Evolutionary conservation across 2,113 vertebrate genomes (phyloP).

Genomic region (Natator depressus): DNA sequence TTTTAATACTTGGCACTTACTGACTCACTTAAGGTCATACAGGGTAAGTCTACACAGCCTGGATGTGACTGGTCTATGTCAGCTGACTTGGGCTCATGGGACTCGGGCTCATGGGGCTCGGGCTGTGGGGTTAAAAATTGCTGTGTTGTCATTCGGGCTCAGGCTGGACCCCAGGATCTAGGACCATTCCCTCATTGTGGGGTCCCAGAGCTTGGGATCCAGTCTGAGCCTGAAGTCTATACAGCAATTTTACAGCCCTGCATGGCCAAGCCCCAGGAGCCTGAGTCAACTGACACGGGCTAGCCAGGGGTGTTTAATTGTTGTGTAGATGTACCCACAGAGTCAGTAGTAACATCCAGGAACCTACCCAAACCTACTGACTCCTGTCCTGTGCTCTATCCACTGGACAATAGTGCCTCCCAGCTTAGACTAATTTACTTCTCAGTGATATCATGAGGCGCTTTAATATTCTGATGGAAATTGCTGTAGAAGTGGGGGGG

Average conservation of each 20-base stretch:
- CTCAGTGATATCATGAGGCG: neutral
- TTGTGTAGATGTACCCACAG: neutral
- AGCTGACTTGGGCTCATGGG: neutral
- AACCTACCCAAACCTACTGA: neutral
- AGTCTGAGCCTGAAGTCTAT: neutral
- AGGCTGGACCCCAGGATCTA: neutral
- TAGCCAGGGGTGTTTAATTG: neutral
- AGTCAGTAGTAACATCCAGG: neutral
- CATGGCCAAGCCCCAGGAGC: neutral
- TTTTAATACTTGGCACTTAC: neutral
- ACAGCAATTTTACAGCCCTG: neutral
- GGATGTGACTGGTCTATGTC: neutral
- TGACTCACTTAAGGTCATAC: neutral
- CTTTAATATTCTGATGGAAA: neutral
- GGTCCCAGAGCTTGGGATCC: neutral
- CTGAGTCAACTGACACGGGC: neutral
- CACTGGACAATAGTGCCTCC: neutral
- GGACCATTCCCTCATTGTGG: neutral
- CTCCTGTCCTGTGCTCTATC: neutral
- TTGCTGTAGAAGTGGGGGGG: fast-evolving
- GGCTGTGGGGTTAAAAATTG: neutral
- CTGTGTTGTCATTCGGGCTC: neutral
- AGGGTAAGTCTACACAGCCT: neutral
- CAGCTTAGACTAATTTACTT: neutral
- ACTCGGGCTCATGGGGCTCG: neutral